Evolutionary conservation across 1,140 invertebrate genomes (phyloP).

Genomic region (Dryas iulia): DNA sequence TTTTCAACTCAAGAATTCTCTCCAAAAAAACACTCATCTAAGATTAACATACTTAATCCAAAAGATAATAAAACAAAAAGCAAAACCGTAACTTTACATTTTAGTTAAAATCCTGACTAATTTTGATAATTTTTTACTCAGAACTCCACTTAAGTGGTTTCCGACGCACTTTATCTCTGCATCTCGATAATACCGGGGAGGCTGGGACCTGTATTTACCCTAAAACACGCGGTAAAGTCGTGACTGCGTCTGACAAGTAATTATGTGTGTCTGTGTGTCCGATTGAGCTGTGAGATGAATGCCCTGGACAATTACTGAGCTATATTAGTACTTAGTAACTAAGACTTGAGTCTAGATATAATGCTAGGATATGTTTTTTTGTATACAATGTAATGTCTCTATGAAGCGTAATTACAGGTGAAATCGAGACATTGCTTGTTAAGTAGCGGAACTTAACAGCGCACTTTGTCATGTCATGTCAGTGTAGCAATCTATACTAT

Average conservation of each 20-base stretch:
- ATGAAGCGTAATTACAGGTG: too few relatives aligned
- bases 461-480: too few relatives aligned
- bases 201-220: slow-evolving; percentile 10
- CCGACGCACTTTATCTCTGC: background rate
- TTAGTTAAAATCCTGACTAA: background rate
- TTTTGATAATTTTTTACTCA: background rate
- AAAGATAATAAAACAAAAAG: background rate
- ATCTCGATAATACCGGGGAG: background rate
- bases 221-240: slow-evolving; percentile 5
- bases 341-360: too few relatives aligned
- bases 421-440: too few relatives aligned
- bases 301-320: background rate
- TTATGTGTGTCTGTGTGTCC: background rate
- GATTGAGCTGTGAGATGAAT: slow-evolving; percentile 9
- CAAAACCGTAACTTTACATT: background rate
- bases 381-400: too few relatives aligned
- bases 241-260: slow-evolving; percentile 5
- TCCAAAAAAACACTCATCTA: too few relatives aligned
- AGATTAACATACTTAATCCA: background rate
- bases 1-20: too few relatives aligned
- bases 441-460: too few relatives aligned
- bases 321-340: background rate
- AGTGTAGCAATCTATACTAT: too few relatives aligned
- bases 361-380: too few relatives aligned
- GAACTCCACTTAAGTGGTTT: background rate